Evolutionary conservation across 2,888 invertebrate genomes (phyloP).

Genomic region (Hypercompe scribonia): DNA sequence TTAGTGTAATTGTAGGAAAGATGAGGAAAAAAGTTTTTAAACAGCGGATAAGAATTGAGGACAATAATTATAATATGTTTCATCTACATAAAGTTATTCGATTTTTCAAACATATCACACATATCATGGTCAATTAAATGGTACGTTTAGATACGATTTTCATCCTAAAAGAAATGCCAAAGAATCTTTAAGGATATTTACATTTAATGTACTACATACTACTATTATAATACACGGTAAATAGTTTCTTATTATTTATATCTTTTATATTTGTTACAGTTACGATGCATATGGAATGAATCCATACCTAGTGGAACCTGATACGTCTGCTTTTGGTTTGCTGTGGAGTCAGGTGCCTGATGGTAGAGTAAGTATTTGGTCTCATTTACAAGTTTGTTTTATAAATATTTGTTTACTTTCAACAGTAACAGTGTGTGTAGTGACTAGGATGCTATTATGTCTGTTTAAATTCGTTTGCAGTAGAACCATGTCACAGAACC

Average conservation of each 20-base stretch:
- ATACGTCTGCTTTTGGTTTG: slow-evolving; percentile 70
- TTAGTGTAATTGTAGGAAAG: no score
- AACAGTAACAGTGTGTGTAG: neutral
- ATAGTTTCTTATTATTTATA: neutral
- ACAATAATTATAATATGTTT: no score
- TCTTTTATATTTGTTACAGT: slow-evolving; percentile 58
- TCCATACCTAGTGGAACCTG: slow-evolving; percentile 72
- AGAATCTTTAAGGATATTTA: no score
- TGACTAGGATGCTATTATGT: no score
- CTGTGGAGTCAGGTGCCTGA: slow-evolving; percentile 81
- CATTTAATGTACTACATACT: no score
- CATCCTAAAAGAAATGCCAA: no score
- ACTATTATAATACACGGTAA: no score
- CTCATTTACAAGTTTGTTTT: no score
- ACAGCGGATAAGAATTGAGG: no score
- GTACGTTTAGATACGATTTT: neutral
- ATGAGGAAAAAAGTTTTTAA: no score
- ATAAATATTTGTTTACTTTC: neutral
- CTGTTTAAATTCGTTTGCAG: no score
- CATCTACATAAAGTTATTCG: neutral
- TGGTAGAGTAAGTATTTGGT: slow-evolving; percentile 67
- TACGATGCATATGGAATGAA: slow-evolving; percentile 71
- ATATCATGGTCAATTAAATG: no score
- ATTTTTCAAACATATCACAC: neutral
- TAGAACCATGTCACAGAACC: neutral